These are phyloP conservation scores for Hypena proboscidalis DNA, from an alignment of 2,888 invertebrate species.

Conservation along the genomic window DNA sequence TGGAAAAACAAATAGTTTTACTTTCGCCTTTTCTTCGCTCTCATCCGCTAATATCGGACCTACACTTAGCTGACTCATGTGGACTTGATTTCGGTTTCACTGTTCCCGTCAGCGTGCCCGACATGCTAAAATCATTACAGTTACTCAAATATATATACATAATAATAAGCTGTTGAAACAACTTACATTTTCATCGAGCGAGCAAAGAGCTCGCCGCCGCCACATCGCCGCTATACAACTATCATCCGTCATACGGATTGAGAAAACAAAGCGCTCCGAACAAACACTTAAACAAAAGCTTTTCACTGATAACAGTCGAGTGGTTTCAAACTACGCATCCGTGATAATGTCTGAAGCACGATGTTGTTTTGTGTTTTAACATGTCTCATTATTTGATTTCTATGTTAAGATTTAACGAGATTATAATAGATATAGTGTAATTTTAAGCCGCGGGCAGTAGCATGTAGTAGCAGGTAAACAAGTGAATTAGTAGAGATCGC, in stretches of 20 bases:
- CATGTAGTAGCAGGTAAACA: constrained; percentile 25
- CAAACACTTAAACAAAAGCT: constrained; percentile 25
- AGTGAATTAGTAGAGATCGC: constrained; percentile 37
- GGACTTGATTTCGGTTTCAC: constrained; percentile 79
- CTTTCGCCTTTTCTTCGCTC: constrained; percentile 81
- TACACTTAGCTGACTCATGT: constrained; percentile 77
- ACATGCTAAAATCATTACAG: constrained; percentile 55
- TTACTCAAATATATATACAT: constrained; percentile 9
- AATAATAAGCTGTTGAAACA: constrained; percentile 41
- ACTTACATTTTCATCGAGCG: constrained; percentile 49
- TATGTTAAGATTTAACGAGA: constrained; percentile 28
- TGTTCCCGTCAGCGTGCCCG: constrained; percentile 60
- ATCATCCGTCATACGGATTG: constrained; percentile 51
- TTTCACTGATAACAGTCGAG: constrained; percentile 22
- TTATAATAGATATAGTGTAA: constrained; percentile 32
- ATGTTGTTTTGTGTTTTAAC: constrained; percentile 11
- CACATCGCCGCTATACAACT: constrained; percentile 19
- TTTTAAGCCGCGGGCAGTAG: constrained; percentile 34
- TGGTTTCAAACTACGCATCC: constrained; percentile 19
- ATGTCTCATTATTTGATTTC: constrained; percentile 17
- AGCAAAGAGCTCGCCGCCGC: too few species aligned
- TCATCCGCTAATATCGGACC: constrained; percentile 75
- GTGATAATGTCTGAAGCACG: constrained; percentile 11
- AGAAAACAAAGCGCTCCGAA: constrained; percentile 28
- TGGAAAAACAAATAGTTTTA: constrained; percentile 80